These are phyloP conservation scores for Crotalus helleri DNA, from an alignment of 2,113 vertebrate genomes.

Conservation along the genomic window DNA sequence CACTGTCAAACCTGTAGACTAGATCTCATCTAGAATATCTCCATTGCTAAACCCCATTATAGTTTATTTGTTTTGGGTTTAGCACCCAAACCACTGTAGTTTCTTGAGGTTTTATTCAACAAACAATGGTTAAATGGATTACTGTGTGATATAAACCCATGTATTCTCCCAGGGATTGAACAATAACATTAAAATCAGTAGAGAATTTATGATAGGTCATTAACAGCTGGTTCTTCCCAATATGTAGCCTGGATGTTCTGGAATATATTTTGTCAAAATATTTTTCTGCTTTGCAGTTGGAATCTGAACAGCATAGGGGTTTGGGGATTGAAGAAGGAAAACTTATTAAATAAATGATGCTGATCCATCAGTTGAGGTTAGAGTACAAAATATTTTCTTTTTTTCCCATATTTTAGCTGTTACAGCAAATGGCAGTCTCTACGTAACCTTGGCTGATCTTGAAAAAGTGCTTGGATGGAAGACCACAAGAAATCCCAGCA, in stretches of 20 bases:
- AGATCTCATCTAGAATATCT: not conserved
- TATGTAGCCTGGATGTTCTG: not conserved
- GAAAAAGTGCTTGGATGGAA: not conserved
- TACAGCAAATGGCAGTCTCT: not conserved
- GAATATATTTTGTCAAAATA: not conserved
- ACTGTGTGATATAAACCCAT: not conserved
- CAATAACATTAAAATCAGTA: not conserved
- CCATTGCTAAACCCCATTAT: not conserved
- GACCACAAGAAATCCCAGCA: not conserved
- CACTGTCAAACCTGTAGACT: not conserved
- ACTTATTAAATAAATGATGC: not conserved
- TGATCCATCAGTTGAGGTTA: not conserved
- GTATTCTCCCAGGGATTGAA: not conserved
- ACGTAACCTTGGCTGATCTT: not conserved
- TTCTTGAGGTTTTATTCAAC: not conserved
- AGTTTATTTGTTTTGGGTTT: not conserved
- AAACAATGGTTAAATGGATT: not conserved
- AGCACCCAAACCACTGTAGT: not conserved
- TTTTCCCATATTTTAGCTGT: not conserved
- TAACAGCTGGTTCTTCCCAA: not conserved
- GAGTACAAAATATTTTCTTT: not conserved
- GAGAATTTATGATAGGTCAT: not conserved
- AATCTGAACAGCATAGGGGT: not conserved
- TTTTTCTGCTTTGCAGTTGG: not conserved
- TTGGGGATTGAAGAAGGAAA: not conserved